phyloP scores from a whole-genome alignment of 2,888 invertebrate species.

The Napeogenes sylphis region DNA sequence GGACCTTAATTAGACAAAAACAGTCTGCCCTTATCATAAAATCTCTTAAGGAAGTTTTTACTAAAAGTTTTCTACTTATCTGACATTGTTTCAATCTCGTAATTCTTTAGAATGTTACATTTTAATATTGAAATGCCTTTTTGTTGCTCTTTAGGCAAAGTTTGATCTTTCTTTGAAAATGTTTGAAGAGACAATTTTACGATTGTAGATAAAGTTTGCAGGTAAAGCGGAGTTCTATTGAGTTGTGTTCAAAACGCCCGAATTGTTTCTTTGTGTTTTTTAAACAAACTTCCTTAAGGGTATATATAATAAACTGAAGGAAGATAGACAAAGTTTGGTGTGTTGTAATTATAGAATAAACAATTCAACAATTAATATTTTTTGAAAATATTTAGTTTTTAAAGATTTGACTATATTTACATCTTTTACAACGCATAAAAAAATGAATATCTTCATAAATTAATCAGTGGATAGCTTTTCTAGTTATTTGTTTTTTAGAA shows the following conservation, averaged over 20 bases:
- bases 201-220: constrained; percentile 32
- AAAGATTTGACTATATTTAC: no score
- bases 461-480: no score
- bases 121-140: constrained; percentile 35
- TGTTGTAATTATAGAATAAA: no score
- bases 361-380: no score
- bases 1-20: constrained; percentile 5
- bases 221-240: constrained; percentile 27
- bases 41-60: neutral
- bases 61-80: constrained; percentile 1
- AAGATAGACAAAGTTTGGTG: neutral
- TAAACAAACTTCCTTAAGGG: constrained; percentile 11
- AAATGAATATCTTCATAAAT: no score
- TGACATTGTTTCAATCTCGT: constrained; percentile 10
- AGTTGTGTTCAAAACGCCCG: constrained; percentile 22
- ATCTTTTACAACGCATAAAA: no score
- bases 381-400: no score
- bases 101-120: constrained; percentile 27
- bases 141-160: constrained; percentile 31
- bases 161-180: constrained; percentile 32
- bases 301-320: constrained; percentile 10
- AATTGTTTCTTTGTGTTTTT: constrained; percentile 17
- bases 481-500: no score
- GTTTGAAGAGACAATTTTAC: constrained; percentile 29
- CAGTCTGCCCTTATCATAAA: neutral